Percentiles rank a stretch among this genome's conserved stretches.
phyloP scores from a whole-genome alignment of 2,888 invertebrate species.

The Hirudinaria manillensis region DNA sequence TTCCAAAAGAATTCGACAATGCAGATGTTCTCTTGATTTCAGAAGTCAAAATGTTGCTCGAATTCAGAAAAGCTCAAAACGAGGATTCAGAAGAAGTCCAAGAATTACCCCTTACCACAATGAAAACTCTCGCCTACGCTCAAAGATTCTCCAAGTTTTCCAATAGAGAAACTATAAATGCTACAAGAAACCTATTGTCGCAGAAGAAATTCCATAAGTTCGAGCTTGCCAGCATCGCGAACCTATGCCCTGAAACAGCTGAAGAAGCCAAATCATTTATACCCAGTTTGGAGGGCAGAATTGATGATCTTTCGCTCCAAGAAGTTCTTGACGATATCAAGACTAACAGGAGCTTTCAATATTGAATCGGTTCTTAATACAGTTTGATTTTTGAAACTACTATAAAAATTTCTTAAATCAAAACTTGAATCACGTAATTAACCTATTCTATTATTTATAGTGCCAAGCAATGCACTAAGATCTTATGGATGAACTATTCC shows the following conservation, averaged over 20 bases:
- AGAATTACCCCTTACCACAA: constrained; percentile 94
- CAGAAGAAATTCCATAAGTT: constrained; percentile 89
- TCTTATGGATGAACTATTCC: too few relatives aligned
- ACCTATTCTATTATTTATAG: too few relatives aligned
- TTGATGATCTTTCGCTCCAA: constrained; percentile 93
- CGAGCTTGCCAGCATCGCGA: constrained; percentile 93
- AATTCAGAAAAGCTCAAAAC: constrained; percentile 85
- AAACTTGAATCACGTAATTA: too few relatives aligned
- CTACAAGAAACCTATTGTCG: constrained; percentile 81
- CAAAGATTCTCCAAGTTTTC: constrained; percentile 93
- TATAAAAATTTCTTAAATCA: too few relatives aligned
- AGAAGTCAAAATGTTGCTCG: constrained; percentile 74
- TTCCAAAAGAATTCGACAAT: constrained; percentile 98
- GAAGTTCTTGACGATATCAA: constrained; percentile 94
- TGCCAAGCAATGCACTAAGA: too few relatives aligned
- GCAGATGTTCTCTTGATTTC: constrained; percentile 93
- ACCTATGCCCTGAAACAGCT: constrained; percentile 92
- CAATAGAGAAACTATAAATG: constrained; percentile 93
- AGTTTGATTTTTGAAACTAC: too few relatives aligned
- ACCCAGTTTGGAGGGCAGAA: constrained; percentile 89
- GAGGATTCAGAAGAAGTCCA: constrained; percentile 92
- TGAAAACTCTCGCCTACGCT: constrained; percentile 93
- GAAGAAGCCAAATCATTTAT: constrained; percentile 97
- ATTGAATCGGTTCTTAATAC: constrained; percentile 56
- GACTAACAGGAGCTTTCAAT: constrained; percentile 94